phyloP scores from a whole-genome alignment of 64 coral and sea anemone species.

The Acropora yongei region DNA sequence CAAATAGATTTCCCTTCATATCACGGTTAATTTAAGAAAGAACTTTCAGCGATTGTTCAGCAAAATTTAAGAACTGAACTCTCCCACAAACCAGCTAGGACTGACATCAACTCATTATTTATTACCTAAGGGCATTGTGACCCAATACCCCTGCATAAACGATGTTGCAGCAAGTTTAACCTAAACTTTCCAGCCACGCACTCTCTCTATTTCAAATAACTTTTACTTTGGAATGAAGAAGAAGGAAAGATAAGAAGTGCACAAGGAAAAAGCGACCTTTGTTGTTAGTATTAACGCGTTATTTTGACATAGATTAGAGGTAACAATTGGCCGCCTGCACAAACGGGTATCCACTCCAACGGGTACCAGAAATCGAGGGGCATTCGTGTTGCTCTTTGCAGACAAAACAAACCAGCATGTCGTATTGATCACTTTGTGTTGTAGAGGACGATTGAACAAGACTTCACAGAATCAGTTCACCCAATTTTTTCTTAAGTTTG shows the following conservation, averaged over 20 bases:
- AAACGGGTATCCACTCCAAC: neutral
- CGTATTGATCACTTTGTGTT: neutral
- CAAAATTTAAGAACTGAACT: neutral
- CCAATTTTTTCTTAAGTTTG: too few relatives aligned
- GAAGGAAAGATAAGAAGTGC: too few relatives aligned
- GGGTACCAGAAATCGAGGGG: conserved; percentile 4
- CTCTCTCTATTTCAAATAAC: neutral
- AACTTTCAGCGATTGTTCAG: neutral
- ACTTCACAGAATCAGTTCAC: too few relatives aligned
- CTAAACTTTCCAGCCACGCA: neutral
- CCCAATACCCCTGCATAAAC: neutral
- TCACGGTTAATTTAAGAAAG: neutral
- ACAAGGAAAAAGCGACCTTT: neutral
- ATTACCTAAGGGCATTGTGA: conserved; percentile 23
- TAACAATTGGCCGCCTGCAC: too few relatives aligned
- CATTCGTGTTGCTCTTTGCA: neutral
- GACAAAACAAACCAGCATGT: neutral
- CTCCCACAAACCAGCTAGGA: neutral
- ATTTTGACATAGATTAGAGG: neutral
- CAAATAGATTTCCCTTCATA: neutral
- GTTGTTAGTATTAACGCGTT: neutral
- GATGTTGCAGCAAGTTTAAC: neutral
- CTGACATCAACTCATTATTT: conserved; percentile 50
- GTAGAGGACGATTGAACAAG: too few relatives aligned
- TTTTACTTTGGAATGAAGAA: neutral